Evolutionary conservation across 2,797 vertebrate genomes (phyloP).

Genomic region (Xenopus petersii): DNA sequence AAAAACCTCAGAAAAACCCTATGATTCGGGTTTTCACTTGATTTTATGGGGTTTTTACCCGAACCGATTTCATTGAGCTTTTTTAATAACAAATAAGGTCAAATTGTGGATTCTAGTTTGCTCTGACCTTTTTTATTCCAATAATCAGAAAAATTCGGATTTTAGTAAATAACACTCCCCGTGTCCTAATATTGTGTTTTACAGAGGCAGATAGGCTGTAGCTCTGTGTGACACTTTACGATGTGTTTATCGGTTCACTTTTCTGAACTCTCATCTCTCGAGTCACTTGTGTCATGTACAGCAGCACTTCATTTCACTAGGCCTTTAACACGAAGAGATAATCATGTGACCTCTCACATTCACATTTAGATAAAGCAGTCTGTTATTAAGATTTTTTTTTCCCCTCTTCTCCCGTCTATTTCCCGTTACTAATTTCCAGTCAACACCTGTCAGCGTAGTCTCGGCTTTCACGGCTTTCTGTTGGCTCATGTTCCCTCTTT

Average conservation of each 20-base stretch:
- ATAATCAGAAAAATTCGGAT: no score
- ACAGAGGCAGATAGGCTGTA: slow-evolving; percentile 12
- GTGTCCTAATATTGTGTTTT: no score
- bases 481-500: slow-evolving; percentile 58
- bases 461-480: slow-evolving; percentile 61
- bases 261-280: slow-evolving; percentile 47
- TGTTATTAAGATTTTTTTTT: slow-evolving; percentile 68
- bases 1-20: no score
- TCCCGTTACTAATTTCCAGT: slow-evolving; percentile 85
- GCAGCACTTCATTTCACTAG: slow-evolving; percentile 49
- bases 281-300: slow-evolving; percentile 34
- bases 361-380: slow-evolving; percentile 71
- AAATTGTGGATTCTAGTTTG: no score
- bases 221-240: slow-evolving; percentile 6
- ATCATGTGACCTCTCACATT: slow-evolving; percentile 61
- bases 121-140: no score
- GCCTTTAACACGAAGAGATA: slow-evolving; percentile 56
- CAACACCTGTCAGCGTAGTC: slow-evolving; percentile 85
- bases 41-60: no score
- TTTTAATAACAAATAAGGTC: no score
- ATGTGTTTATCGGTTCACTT: slow-evolving; percentile 48
- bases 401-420: slow-evolving; percentile 54
- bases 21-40: no score
- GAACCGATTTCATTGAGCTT: no score
- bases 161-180: no score